Percentiles rank a stretch among this genome's conserved stretches.
These are phyloP conservation scores for Phylloscopus collybita DNA, from an alignment of 2,797 vertebrate genomes.

Conservation along the genomic window DNA sequence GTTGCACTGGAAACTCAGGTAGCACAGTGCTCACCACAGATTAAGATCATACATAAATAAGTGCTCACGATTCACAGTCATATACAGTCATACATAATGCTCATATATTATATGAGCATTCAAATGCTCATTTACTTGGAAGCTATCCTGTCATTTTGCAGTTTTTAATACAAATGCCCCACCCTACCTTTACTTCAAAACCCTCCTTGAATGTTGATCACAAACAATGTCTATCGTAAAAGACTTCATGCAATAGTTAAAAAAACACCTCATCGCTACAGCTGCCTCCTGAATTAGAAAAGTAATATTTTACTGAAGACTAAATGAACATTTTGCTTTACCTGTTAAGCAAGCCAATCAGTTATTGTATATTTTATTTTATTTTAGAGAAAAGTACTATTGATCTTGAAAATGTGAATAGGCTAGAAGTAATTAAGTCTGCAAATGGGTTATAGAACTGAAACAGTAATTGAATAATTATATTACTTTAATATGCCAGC, in stretches of 20 bases:
- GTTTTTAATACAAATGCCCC: background rate
- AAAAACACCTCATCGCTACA: background rate
- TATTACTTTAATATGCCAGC: conserved; percentile 44
- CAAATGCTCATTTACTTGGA: background rate
- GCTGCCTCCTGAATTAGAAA: background rate
- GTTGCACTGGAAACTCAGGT: background rate
- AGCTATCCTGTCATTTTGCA: background rate
- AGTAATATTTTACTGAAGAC: background rate
- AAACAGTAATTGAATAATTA: conserved; percentile 63
- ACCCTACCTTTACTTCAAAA: background rate
- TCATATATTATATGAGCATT: background rate
- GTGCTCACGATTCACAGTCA: accelerated
- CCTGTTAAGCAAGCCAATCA: background rate
- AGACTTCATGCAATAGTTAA: background rate
- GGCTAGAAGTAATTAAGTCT: conserved; percentile 54
- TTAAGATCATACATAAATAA: background rate
- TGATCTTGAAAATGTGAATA: conserved; percentile 49
- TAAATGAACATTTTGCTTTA: background rate
- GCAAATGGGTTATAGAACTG: conserved; percentile 41
- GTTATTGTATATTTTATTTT: background rate
- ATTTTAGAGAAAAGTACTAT: conserved; percentile 45
- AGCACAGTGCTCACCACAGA: background rate
- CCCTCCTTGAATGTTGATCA: background rate
- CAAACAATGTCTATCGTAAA: background rate
- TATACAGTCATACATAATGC: too few relatives aligned